Percentiles rank a stretch among this genome's conserved stretches.
Evolutionary conservation across 2,113 vertebrate genomes (phyloP).

Genomic region (Cephalopholis sonnerati): DNA sequence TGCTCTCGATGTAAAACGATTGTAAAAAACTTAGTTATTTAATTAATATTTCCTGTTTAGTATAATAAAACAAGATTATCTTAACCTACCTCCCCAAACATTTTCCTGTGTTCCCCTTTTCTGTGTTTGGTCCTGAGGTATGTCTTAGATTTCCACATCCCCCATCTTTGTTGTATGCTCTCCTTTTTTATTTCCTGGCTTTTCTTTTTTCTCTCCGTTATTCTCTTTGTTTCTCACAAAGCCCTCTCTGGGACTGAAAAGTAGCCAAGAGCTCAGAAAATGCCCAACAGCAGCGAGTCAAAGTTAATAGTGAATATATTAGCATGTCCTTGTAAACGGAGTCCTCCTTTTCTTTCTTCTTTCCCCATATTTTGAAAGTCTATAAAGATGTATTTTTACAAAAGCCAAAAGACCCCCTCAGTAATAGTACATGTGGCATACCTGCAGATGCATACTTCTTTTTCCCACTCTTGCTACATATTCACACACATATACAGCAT

Average conservation of each 20-base stretch:
- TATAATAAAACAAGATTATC: not conserved
- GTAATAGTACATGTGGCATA: conserved; percentile 1
- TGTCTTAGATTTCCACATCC: not conserved
- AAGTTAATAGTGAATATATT: conserved; percentile 56
- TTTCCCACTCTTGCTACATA: not conserved
- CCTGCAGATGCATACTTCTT: not conserved
- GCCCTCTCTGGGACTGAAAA: conserved; percentile 27
- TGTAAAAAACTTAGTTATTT: not conserved
- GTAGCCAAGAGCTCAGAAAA: conserved; percentile 35
- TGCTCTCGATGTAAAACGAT: no score
- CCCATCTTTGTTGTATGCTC: not conserved
- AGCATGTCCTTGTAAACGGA: conserved; percentile 50
- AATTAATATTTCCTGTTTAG: not conserved
- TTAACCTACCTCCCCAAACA: not conserved
- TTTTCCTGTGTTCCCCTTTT: no score
- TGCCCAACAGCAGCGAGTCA: conserved; percentile 25
- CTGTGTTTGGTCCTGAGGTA: no score
- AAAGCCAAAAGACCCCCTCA: not conserved
- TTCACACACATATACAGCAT: not conserved
- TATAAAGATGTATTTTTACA: not conserved
- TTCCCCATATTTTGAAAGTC: not conserved
- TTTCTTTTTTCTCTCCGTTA: not conserved
- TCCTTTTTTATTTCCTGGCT: not conserved
- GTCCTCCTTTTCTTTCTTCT: not conserved
- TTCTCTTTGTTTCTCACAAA: conserved; percentile 17